These are phyloP conservation scores for Coelopa frigida DNA, from an alignment of 1,140 invertebrate genomes.

Conservation along the genomic window DNA sequence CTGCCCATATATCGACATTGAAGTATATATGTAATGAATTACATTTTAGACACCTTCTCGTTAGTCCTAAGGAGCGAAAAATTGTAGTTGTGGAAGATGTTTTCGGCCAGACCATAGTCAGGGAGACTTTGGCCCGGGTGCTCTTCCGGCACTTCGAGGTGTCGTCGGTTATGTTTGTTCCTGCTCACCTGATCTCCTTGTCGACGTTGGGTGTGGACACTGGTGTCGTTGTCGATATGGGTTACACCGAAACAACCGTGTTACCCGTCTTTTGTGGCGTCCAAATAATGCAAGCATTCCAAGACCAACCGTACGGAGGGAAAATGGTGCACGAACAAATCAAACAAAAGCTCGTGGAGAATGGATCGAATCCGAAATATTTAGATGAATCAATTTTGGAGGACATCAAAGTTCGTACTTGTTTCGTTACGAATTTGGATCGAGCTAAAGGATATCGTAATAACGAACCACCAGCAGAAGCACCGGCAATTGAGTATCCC, in stretches of 20 bases:
- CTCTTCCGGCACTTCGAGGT: constrained; percentile 90
- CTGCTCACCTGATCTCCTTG: constrained; percentile 71
- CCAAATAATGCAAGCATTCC: constrained; percentile 70
- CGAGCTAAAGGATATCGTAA: constrained; percentile 55
- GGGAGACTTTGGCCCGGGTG: constrained; percentile 83
- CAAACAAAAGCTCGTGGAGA: constrained; percentile 39
- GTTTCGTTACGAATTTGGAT: constrained; percentile 74
- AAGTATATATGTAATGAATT: not conserved
- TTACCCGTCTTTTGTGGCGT: constrained; percentile 82
- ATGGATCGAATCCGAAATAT: constrained; percentile 46
- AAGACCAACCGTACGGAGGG: constrained; percentile 66
- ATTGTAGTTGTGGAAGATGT: constrained; percentile 88
- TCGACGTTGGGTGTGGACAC: constrained; percentile 69
- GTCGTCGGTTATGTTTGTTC: constrained; percentile 62
- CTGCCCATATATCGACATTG: not conserved
- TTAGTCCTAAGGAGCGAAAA: constrained; percentile 87
- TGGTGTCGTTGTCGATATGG: constrained; percentile 78
- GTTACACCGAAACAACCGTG: constrained; percentile 72
- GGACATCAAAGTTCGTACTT: constrained; percentile 66
- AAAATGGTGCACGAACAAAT: constrained; percentile 56
- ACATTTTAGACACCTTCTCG: constrained; percentile 60
- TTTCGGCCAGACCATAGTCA: constrained; percentile 69
- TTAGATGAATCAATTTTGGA: constrained; percentile 54
- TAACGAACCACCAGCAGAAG: constrained; percentile 46
- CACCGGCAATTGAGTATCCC: constrained; percentile 64